Conservation (phyloP, 1,140 invertebrate genomes). For the Dreissena rostriformis region DNA sequence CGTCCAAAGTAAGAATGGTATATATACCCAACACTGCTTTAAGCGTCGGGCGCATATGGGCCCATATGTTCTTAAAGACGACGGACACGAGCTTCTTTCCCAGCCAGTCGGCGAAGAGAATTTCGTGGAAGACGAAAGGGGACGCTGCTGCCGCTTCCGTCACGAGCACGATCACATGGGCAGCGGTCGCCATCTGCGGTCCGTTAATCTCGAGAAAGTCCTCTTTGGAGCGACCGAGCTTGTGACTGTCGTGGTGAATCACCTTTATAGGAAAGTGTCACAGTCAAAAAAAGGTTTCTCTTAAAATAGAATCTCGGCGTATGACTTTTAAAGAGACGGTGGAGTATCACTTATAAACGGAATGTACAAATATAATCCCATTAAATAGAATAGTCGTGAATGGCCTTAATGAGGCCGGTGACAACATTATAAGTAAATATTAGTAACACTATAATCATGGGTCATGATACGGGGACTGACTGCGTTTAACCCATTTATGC, state of each 20-base stretch:
- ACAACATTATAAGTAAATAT: too few relatives aligned
- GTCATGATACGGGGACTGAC: too few relatives aligned
- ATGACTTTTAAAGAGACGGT: too few relatives aligned
- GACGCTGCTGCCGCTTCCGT: slow-evolving; percentile 73
- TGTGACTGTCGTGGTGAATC: slow-evolving; percentile 77
- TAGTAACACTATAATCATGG: too few relatives aligned
- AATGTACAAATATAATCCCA: too few relatives aligned
- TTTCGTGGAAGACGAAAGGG: slow-evolving; percentile 79
- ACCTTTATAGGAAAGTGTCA: slow-evolving; percentile 63
- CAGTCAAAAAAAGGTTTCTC: too few relatives aligned
- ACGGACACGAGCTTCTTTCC: slow-evolving; percentile 79
- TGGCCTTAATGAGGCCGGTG: too few relatives aligned
- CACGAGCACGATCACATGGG: slow-evolving; percentile 76
- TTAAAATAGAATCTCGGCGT: too few relatives aligned
- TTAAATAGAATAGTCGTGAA: too few relatives aligned
- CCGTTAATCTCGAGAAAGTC: slow-evolving; percentile 79
- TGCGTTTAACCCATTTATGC: too few relatives aligned
- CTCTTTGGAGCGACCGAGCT: slow-evolving; percentile 78
- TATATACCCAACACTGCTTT: slow-evolving; percentile 77
- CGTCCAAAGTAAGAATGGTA: neutral
- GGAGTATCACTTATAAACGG: slow-evolving; percentile 40
- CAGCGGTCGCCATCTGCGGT: slow-evolving; percentile 73
- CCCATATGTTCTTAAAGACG: slow-evolving; percentile 79
- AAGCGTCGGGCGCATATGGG: slow-evolving; percentile 68
- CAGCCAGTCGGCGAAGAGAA: slow-evolving; percentile 80